Evolutionary conservation across 2,113 vertebrate species (phyloP), one percentile per base, ranked within the genome.

Genomic region (Oreochromis aureus): DNA sequence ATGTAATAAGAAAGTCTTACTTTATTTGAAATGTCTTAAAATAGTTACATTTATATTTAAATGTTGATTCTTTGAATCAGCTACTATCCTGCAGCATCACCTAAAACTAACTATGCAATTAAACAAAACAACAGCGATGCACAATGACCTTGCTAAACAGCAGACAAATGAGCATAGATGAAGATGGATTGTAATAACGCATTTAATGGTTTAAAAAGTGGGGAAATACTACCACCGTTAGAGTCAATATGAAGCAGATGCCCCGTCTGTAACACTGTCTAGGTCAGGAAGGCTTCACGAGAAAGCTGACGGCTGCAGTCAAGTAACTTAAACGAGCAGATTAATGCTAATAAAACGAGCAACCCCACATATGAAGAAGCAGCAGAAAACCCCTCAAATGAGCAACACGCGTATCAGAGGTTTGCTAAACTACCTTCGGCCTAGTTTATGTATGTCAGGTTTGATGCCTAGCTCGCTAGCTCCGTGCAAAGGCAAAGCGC

Each of bases 401-500:
- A 34, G 10, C 30, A 44, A 27, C 8, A 36, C 6, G 5, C 4
- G 44, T 73, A 4, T 48, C 6, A 51, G 5, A n/a, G 1, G 27
- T 36, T 2, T 10, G 7, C 11, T 27, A 6, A 7, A 18, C 10
- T 51, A 24, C 58, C 27, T 66, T 24, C 6, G 82, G 48, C 79
- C 79, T 27, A 6, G 27, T 86, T 61, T 46, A 2, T 32, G 73
- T 15, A 71, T 15, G 53, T 86, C 61, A 69, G 66, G 61, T 86
- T 81, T 78, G 80, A 87, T 82, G 83, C 82, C 79, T 92, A 86
- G 93, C 91, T 87, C 51, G 88, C 87, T 94, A 92, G 93, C 92
- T 92, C 89, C 87, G 94, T 91, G 91, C 93, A 93, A 94, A 95
- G 93, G 94, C 93, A 95, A 94, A 95, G 93, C 95, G 89, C 92